Evolutionary conservation across 2,797 vertebrate species (phyloP).

Genomic region (Pseudomugil gertrudae): DNA sequence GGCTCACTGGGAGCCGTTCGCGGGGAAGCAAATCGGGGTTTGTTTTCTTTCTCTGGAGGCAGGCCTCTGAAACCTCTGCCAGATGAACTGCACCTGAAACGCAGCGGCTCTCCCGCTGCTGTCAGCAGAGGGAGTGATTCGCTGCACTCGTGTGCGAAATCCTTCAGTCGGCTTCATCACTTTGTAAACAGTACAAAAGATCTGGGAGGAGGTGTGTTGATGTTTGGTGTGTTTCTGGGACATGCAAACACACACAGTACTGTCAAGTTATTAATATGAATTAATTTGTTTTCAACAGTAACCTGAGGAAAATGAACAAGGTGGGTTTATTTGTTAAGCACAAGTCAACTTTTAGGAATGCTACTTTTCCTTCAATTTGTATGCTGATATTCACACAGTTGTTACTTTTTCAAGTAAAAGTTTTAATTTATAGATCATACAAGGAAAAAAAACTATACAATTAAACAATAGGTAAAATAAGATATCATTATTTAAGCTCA

Average conservation of each 20-base stretch:
- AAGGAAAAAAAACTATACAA: neutral
- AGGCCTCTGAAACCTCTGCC: conserved; percentile 76
- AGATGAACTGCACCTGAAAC: conserved; percentile 82
- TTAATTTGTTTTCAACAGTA: conserved; percentile 19
- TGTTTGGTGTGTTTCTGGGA: conserved; percentile 28
- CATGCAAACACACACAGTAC: conserved; percentile 30
- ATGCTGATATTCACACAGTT: neutral
- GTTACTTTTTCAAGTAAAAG: neutral
- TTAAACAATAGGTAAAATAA: neutral
- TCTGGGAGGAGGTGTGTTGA: conserved; percentile 21
- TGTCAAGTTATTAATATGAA: conserved; percentile 19
- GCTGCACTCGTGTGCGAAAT: conserved; percentile 46
- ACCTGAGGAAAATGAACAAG: conserved; percentile 13
- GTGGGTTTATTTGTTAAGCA: neutral
- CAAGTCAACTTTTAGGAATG: too few species aligned
- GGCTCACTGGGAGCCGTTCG: conserved; percentile 66
- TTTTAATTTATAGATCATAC: neutral
- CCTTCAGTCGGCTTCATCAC: conserved; percentile 55
- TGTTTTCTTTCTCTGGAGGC: conserved; percentile 80
- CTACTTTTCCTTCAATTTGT: neutral
- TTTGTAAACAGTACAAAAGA: conserved; percentile 15
- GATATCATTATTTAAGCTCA: neutral
- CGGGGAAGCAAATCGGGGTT: conserved; percentile 76
- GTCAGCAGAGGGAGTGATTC: conserved; percentile 72
- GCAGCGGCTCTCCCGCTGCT: conserved; percentile 40